Evolutionary conservation across 2,797 vertebrate genomes (phyloP).

Genomic region (Oryzias sinensis): DNA sequence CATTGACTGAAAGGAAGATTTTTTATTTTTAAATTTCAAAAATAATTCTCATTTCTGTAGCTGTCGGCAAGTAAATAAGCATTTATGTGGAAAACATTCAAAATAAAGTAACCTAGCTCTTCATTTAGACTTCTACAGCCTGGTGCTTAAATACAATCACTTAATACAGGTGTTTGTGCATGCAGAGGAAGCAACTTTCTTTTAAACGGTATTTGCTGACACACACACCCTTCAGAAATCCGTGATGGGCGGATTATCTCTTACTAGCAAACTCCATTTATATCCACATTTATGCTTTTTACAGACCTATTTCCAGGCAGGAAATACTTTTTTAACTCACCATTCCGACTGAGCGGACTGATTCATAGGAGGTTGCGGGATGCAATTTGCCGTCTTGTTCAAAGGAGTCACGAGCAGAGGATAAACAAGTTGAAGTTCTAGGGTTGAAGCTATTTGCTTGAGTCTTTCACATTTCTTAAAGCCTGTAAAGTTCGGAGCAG

Average conservation of each 20-base stretch:
- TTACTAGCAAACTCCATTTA: conserved; percentile 19
- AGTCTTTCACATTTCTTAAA: conserved; percentile 11
- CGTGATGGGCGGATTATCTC: conserved; percentile 30
- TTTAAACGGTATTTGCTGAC: conserved; percentile 36
- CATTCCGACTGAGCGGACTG: conserved; percentile 19
- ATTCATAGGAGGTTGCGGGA: conserved; percentile 37
- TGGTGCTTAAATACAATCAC: conserved; percentile 48
- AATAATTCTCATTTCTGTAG: conserved; percentile 41
- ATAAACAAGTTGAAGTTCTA: conserved; percentile 23
- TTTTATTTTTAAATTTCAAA: conserved; percentile 42
- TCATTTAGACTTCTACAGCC: background rate
- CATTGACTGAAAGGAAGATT: conserved; percentile 14
- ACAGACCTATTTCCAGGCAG: conserved; percentile 28
- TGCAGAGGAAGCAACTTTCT: conserved; percentile 53
- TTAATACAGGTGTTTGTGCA: conserved; percentile 26
- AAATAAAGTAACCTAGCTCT: too few relatives aligned
- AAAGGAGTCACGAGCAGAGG: conserved; percentile 51
- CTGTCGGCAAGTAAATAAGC: conserved; percentile 58
- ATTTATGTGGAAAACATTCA: too few relatives aligned
- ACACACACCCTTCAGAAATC: conserved; percentile 22
- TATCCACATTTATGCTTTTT: conserved; percentile 4
- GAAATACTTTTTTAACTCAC: conserved; percentile 26
- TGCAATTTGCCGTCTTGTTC: conserved; percentile 28
- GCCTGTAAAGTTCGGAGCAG: background rate
- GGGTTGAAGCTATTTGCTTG: conserved; percentile 15